Evolutionary conservation across 2,797 vertebrate species (phyloP).

Genomic region (Crossoptilon crossoptilon): DNA sequence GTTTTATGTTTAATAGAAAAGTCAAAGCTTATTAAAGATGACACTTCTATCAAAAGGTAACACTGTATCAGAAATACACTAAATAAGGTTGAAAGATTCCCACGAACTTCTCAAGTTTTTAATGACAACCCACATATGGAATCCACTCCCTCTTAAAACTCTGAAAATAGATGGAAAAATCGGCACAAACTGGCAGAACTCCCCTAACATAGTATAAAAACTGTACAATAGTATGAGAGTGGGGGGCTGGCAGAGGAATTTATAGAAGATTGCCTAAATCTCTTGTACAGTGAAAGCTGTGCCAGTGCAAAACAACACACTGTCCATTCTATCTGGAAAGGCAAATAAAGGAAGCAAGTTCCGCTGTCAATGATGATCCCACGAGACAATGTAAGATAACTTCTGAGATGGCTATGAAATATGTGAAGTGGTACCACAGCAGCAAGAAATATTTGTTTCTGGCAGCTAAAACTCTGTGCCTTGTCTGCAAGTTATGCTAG

Average conservation of each 20-base stretch:
- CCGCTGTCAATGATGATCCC: background rate
- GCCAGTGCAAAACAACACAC: background rate
- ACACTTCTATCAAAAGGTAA: background rate
- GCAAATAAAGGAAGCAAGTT: background rate
- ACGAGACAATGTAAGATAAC: background rate
- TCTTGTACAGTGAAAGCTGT: background rate
- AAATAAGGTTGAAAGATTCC: background rate
- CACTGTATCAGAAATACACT: background rate
- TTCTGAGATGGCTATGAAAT: background rate
- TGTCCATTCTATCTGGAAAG: background rate
- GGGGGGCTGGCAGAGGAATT: fast-evolving
- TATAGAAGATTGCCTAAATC: background rate
- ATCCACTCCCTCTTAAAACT: background rate
- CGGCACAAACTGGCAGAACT: background rate
- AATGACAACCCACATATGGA: background rate
- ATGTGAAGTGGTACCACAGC: background rate
- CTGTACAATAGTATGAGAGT: background rate
- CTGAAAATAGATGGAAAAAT: background rate
- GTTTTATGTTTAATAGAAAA: background rate
- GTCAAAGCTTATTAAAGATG: background rate
- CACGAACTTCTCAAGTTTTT: background rate
- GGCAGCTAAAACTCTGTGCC: background rate
- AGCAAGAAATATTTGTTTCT: background rate
- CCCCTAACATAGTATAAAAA: background rate
- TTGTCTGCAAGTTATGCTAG: background rate